Percentiles rank a stretch among this genome's conserved stretches.
phyloP scores from a whole-genome alignment of 2,797 vertebrate species.

The Smutsia gigantea region DNA sequence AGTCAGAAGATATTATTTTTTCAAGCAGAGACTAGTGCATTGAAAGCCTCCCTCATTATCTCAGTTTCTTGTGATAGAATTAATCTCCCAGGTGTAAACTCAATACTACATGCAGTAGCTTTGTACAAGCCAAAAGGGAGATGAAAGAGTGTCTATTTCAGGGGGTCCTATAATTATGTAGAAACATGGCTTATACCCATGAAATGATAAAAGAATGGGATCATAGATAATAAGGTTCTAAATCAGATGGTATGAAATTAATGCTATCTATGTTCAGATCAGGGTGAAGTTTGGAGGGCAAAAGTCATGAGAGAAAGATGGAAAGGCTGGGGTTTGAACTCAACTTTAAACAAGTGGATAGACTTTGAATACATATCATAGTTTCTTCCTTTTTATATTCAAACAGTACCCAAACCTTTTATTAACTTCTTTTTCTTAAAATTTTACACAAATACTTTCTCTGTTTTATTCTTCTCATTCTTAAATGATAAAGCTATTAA shows the following conservation, averaged over 20 bases:
- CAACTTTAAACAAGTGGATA: not conserved
- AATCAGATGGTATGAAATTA: not conserved
- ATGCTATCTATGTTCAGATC: not conserved
- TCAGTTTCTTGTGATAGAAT: not conserved
- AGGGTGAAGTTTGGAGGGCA: not conserved
- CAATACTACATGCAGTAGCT: accelerated
- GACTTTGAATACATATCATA: not conserved
- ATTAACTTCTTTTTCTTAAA: not conserved
- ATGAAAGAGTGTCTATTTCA: not conserved
- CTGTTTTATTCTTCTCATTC: not conserved
- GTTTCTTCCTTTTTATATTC: not conserved
- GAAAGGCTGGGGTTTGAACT: not conserved
- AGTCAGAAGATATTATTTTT: slow-evolving; percentile 7
- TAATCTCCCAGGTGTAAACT: not conserved
- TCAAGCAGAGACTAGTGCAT: not conserved
- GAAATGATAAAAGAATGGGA: not conserved
- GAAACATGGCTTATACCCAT: not conserved
- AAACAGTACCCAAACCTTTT: not conserved
- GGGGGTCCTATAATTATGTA: too few species aligned
- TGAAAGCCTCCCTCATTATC: not conserved
- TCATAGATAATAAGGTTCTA: not conserved
- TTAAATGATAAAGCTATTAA: slow-evolving; percentile 14
- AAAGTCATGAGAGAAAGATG: not conserved
- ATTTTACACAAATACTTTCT: not conserved
- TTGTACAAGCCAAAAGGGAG: not conserved